Conservation (phyloP, 2,113 vertebrate genomes). For the Ellobius talpinus region DNA sequence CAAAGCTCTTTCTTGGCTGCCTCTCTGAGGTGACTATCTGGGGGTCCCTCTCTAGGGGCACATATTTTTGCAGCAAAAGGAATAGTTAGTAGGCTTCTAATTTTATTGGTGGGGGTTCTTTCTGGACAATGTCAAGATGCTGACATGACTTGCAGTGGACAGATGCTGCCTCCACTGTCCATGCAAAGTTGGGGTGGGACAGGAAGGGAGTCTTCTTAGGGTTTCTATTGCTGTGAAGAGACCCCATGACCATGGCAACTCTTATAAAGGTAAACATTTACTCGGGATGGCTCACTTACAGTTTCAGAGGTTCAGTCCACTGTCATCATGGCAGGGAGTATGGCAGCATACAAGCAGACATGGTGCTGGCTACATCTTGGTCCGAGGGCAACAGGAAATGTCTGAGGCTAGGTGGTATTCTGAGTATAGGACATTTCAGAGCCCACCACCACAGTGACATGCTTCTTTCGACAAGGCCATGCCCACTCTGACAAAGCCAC, state of each 20-base stretch:
- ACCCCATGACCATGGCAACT: background rate
- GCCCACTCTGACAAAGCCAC: background rate
- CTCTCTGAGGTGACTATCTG: background rate
- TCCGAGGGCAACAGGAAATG: background rate
- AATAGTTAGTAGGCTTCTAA: background rate
- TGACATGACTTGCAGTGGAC: background rate
- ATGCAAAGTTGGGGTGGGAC: background rate
- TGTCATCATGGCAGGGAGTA: background rate
- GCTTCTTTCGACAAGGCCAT: background rate
- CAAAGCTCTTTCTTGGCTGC: background rate
- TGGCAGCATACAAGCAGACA: background rate
- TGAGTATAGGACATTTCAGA: background rate
- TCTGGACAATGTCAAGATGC: background rate
- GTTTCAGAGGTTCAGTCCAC: background rate
- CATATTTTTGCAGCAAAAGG: background rate
- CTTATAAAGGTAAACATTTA: background rate
- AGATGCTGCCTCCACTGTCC: accelerated
- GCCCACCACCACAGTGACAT: background rate
- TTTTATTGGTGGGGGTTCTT: background rate
- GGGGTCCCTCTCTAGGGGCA: background rate
- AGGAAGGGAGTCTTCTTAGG: background rate
- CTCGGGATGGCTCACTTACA: background rate
- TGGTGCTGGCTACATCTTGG: background rate
- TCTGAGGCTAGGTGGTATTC: background rate
- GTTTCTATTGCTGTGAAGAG: background rate